Evolutionary conservation across 2,113 vertebrate species (phyloP), one percentile per base, ranked within the genome.

Genomic region (Haliaeetus leucogaster): DNA sequence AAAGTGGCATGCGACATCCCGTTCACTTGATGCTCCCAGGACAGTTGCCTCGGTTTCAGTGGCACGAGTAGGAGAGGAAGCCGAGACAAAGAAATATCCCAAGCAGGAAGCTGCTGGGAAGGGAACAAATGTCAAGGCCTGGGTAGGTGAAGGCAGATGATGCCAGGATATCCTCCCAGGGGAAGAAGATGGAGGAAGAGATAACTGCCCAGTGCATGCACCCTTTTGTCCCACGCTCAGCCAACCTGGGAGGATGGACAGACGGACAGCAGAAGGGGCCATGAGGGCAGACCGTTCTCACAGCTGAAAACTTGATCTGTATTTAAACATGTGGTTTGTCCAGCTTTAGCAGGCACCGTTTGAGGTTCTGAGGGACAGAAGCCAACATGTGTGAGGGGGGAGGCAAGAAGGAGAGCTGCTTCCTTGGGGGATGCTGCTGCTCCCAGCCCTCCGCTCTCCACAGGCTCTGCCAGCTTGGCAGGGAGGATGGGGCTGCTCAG

Each of bases 401-500:
- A 62, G 43, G 21, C 34, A 36, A 48, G 29, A 40, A 48, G 29
- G 9, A 58, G 59, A 66, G 42, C 34, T 36, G 27, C 47, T 29
- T 58, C 45, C 36, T 10, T 56, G 36, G 40, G 61, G 47, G 10
- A 42, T 38, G 65, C 40, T 89, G 76, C 68, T 72, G 29, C 68
- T 83, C 52, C 43, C 3, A 4, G 42, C 18, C 12, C n/a, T 19
- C 62, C 0, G 1, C 40, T 81, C 20, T 38, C 42, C 0, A 0
- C 32, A 34, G 38, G 62, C 47, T 59, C 1, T 47, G 34, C 34
- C 1, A 3, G 25, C 53, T 58, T 0, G 0, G 40, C 25, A 8
- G 82, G 32, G 19, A 62, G 34, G 43, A 52, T 30, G 23, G 42
- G 34, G 18, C 40, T 88, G 81, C 77, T 84, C 45, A 20, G 72